Evolutionary conservation across 2,113 vertebrate genomes (phyloP), one percentile per base, ranked within the genome.

Genomic region (Gopherus flavomarginatus): DNA sequence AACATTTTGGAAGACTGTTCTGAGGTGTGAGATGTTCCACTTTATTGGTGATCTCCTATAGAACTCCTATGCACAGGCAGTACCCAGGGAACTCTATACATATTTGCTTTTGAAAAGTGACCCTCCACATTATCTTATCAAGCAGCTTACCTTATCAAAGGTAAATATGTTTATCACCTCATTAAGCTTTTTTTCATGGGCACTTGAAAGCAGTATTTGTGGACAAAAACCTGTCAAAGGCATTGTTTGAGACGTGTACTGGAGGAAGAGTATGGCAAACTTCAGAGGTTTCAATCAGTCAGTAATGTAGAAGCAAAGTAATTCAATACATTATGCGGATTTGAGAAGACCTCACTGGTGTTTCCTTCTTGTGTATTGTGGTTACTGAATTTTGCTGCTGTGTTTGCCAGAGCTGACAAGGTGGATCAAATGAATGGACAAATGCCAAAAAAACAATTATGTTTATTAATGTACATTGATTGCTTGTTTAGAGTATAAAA

Each of bases 381-480:
- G 97, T 97, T 97, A 86, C 94, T 94, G 97, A 92, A 94, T 97
- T 98, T 97, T 94, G 88, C 97, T 97, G 96, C 97, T 93, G 93
- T 95, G 92, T 97, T 97, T 98, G 96, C 96, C 26, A 0, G 92
- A 96, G 94, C 90, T 98, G 97, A 98, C 98, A 98, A 97, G 97
- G 97, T 98, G 97, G 97, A 97, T 98, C 97, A 97, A 97, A 98
- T 93, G 97, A 97, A 98, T 99, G 99, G 99, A 99, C 79, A 97
- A 83, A 97, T 92, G 99, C 99, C 99, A 99, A 98, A 98, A 98
- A 97, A 93, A 72, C 99, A 98, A 98, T 99, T 99, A 99, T 98
- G 97, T 98, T 99, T 98, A 99, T 99, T 99, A 99, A 99, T 98
- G 98, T 98, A 97, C 98, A 99, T 99, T 98, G 99, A 99, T 99